Base-by-base conservation (phyloP, 2,113 vertebrate genomes). In the Trinectes maculatus region DNA sequence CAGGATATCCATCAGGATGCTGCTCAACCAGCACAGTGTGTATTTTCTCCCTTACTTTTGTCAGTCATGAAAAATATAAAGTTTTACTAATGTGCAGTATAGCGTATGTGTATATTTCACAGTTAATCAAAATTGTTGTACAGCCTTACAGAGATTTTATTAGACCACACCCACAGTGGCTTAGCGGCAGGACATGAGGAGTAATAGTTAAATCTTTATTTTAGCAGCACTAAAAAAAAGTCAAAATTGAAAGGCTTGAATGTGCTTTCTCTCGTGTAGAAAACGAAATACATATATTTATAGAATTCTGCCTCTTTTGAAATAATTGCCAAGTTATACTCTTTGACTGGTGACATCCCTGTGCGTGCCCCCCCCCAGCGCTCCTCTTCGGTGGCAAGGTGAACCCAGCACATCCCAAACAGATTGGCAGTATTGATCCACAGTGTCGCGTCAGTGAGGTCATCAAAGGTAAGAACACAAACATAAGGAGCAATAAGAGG, bases 11-110 rank as follows among this genome's bases (percentile, higher is more conserved):
- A 99, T 99, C 89, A 88, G 97, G 84, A 99, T 99, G 98, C 87
- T 99, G 72, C 95, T 99, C 29, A 99, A 98, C 91, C 98, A 99
- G 85, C 98, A 99, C 91, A 98, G 98, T 99, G 86, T 94, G 96
- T 91, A 28, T 1, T 40, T 26, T 9, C 3, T 22, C 22, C 22
- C 5, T 1, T 15, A 2, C 22, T 21, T 22, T 4, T 8, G 8
- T 48, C 31, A 29, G 34, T 26, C 16, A 21, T 21, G 42, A 42
- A 13, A 10, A 15, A 46, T 26, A 46, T 12, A 24, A 46, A 24
- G n/a, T n/a, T n/a, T n/a, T 34, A 34, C 29, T 31, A 4, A 31
- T 5, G 8, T 31, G 8, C 11, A 24, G 22, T 13, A 16, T 22
- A n/a, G n/a, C n/a, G n/a, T n/a, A n/a, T n/a, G n/a, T n/a, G n/a